Conservation (phyloP, 2,113 vertebrate species). For the Diglossa brunneiventris region DNA sequence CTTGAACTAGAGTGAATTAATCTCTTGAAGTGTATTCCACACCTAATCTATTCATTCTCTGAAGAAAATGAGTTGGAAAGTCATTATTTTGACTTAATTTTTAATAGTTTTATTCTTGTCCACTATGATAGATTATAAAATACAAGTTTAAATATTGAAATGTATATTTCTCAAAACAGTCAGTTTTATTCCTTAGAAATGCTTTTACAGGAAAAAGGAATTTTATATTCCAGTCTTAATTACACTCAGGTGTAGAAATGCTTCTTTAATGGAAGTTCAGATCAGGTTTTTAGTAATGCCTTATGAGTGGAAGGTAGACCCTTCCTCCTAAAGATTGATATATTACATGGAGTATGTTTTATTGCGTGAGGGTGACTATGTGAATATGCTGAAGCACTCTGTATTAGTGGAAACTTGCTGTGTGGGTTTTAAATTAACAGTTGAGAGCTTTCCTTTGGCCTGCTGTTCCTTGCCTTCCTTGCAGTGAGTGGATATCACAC, state of each 20-base stretch:
- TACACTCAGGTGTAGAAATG: background rate
- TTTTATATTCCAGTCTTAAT: background rate
- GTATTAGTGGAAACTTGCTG: conserved; percentile 11
- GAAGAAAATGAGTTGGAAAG: background rate
- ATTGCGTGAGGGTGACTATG: background rate
- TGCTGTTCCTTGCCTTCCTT: background rate
- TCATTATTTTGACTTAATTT: background rate
- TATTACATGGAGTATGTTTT: background rate
- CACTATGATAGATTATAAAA: background rate
- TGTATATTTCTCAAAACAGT: background rate
- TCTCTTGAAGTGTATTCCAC: background rate
- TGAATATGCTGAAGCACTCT: background rate
- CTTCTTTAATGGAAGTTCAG: conserved; percentile 14
- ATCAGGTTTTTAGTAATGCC: background rate
- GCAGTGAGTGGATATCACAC: background rate
- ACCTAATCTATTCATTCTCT: background rate
- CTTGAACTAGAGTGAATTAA: background rate
- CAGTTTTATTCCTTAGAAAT: background rate
- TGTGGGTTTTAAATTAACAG: background rate
- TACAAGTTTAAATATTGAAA: background rate
- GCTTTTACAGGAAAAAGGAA: background rate
- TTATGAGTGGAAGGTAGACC: background rate
- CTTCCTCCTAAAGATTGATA: background rate
- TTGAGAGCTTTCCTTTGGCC: background rate
- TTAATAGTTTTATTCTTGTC: background rate